Evolutionary conservation across 35 echinoderm and acorn worm species (phyloP).

Genomic region (Strongylocentrotus purpuratus): DNA sequence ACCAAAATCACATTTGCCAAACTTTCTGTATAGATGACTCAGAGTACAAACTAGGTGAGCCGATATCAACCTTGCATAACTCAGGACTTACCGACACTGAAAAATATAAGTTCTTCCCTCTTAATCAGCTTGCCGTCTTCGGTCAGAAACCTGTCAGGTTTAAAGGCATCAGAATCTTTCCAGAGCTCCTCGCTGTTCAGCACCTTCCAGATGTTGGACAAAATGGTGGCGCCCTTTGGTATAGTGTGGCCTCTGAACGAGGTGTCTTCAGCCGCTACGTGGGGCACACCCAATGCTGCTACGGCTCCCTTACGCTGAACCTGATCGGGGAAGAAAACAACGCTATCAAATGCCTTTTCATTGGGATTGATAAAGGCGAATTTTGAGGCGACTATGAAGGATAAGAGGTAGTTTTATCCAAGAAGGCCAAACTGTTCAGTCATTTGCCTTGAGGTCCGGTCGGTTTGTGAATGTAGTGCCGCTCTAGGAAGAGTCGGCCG

Average conservation of each 20-base stretch:
- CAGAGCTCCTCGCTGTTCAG: slow-evolving; percentile 40
- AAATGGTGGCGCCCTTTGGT: slow-evolving; percentile 55
- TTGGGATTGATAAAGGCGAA: no score
- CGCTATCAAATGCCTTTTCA: no score
- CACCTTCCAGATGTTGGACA: slow-evolving; percentile 58
- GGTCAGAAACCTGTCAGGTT: slow-evolving; percentile 63
- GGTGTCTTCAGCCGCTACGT: slow-evolving; percentile 47
- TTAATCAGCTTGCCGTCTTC: slow-evolving; percentile 13
- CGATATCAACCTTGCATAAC: no score
- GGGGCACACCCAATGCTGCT: slow-evolving; percentile 53
- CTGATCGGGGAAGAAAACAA: neutral
- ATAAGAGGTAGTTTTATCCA: no score
- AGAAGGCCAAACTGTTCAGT: no score
- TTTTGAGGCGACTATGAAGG: no score
- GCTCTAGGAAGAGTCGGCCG: no score
- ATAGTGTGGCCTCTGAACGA: slow-evolving; percentile 37
- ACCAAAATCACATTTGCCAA: no score
- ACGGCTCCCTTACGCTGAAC: neutral
- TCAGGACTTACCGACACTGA: slow-evolving; percentile 44
- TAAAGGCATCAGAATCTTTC: slow-evolving; percentile 51
- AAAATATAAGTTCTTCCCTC: slow-evolving; percentile 49
- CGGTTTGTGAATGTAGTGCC: no score
- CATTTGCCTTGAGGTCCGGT: no score
- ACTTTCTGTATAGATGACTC: no score
- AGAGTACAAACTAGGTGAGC: no score